phyloP scores from a whole-genome alignment of 2,888 invertebrate genomes.

The Agrotis ipsilon region DNA sequence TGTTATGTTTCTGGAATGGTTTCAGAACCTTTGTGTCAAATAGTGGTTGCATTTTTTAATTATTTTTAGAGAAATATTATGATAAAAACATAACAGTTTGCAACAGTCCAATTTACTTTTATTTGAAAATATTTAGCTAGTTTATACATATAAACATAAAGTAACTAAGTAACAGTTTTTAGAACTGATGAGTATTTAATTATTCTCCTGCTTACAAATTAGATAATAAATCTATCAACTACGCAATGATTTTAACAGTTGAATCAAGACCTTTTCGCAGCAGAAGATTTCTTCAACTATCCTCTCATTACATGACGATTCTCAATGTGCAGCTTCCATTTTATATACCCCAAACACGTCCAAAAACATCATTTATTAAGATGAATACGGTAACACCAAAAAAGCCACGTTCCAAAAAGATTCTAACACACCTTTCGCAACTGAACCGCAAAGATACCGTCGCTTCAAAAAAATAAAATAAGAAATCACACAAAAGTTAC shows the following conservation, averaged over 20 bases:
- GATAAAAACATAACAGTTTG: too few relatives aligned
- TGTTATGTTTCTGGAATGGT: too few relatives aligned
- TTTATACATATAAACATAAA: too few relatives aligned
- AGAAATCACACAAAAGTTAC: conserved; percentile 34
- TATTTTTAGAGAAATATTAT: too few relatives aligned
- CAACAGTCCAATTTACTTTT: too few relatives aligned
- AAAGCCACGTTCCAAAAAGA: conserved; percentile 4
- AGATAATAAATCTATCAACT: not conserved
- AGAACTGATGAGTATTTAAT: not conserved
- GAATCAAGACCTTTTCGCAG: not conserved
- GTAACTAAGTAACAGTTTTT: too few relatives aligned
- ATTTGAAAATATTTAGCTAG: too few relatives aligned
- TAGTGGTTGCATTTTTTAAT: too few relatives aligned
- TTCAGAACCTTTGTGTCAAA: too few relatives aligned
- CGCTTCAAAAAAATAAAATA: conserved; percentile 20
- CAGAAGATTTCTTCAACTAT: not conserved
- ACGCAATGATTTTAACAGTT: not conserved
- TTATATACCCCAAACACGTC: not conserved
- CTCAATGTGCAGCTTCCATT: too few relatives aligned
- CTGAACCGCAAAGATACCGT: conserved; percentile 44
- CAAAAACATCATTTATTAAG: conserved; percentile 9
- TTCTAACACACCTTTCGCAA: conserved; percentile 28
- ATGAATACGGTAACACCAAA: not conserved
- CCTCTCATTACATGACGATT: not conserved
- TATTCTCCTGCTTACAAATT: not conserved